Percentiles rank a stretch among this genome's conserved stretches.
Conservation (phyloP, 2,113 vertebrate species). For the Phalacrocorax carbo region DNA sequence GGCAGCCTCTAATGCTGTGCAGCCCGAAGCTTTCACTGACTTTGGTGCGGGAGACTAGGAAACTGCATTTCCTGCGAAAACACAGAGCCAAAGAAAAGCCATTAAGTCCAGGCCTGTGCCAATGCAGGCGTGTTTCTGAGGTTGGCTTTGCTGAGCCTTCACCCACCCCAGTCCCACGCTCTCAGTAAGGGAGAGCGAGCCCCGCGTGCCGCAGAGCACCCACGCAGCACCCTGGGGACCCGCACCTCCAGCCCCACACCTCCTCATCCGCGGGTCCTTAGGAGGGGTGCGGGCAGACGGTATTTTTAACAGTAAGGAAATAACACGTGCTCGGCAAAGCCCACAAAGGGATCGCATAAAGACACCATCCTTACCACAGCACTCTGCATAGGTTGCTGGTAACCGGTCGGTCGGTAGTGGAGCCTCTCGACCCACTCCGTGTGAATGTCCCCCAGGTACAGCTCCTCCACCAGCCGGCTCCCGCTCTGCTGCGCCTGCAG, state of each 20-base stretch:
- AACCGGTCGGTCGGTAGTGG: constrained; percentile 85
- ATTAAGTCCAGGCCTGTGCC: neutral
- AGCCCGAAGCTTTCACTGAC: neutral
- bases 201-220: fast-evolving
- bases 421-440: constrained; percentile 81
- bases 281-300: fast-evolving
- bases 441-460: constrained; percentile 88
- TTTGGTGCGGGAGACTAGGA: neutral
- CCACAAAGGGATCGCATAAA: fast-evolving
- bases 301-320: fast-evolving
- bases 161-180: neutral
- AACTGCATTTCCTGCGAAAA: neutral
- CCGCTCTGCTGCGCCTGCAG: constrained; percentile 20
- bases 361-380: constrained; percentile 77
- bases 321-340: neutral
- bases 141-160: neutral
- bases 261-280: fast-evolving
- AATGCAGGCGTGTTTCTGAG: fast-evolving
- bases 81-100: neutral
- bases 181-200: neutral
- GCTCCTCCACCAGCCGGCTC: constrained; percentile 79
- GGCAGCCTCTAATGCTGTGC: neutral
- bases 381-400: constrained; percentile 86
- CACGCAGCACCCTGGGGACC: neutral
- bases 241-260: fast-evolving